Base-by-base conservation (phyloP, 2,888 invertebrate species). In the Lasioglossum lativentre region DNA sequence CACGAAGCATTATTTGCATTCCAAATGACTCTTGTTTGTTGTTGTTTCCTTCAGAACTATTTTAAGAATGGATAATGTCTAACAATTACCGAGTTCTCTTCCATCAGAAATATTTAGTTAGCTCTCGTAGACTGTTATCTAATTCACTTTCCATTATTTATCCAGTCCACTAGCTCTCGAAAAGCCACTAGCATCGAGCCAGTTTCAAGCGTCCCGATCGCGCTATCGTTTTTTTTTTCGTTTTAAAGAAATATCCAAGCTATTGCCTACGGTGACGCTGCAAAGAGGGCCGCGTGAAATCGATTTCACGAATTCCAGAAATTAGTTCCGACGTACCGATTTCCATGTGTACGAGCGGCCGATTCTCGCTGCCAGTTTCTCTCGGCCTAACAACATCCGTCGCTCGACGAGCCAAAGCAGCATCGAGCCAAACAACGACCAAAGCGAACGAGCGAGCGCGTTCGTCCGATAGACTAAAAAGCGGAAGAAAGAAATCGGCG, bases 251-350 rank as follows among this genome's bases (percentile, higher is more conserved):
- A 40, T n/a, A 34, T 71, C 40, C 14, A 59, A 30, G 19, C 23
- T 23, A 74, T 75, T 59, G 59, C 34, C 63, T 12, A 52, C 30
- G 71, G 16, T 83, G 83, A 83, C 71, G 59, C 10, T 19, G 81
- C 83, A 80, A 63, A 56, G 80, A 47, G 8, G 70, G 52, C 40
- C 27, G 72, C 80, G 59, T 80, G 71, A 83, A 83, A 83, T 80
- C 63, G 83, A 83, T 83, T 80, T 83, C 71, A 71, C 45, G 76
- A 75, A 83, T 83, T 80, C 83, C 81, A 80, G 45, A 63, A 71
- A 83, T 83, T 83, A 75, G 81, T 83, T 80, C 80, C 80, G 78
- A 52, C 72, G 42, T 66, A 63, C 72, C 47, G 45, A 63, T 52
- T 8, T 34, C 66, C 78, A 82, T 82, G 73, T 73, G 45, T 47